Base-by-base conservation (phyloP, 1,140 invertebrate genomes). In the Drosophila arizonae region DNA sequence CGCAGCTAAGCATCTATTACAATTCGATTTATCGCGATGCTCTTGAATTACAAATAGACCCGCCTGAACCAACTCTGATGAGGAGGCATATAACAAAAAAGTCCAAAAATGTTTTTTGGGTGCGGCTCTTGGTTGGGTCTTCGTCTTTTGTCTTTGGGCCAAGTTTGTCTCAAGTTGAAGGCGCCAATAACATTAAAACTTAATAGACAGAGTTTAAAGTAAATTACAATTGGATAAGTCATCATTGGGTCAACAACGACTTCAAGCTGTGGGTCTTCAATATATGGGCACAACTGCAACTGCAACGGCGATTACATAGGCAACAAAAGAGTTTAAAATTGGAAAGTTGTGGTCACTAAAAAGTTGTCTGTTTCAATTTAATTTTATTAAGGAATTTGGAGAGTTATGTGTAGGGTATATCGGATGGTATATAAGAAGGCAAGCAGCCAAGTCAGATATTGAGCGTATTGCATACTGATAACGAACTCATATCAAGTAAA, bases 101-200 rank as follows among this genome's bases (percentile, higher is more conserved):
- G 30, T 21, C 36, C 2, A 58, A 72, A 80, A 57, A 71, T 39
- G 33, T 61, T 33, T 33, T 77, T 69, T 61, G 64, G 70, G 65
- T 62, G 66, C 51, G 56, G 30, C 51, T 33, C 46, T 41, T 67
- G 5, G 60, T 41, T 60, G 65, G 17, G n/a, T 8, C 6, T 52
- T 33, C n/a, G 54, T 36, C 45, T 48, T 30, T 41, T 36, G 24
- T 48, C 28, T 50, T 61, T 61, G 24, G 24, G 56, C 8, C 26
- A 43, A 55, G 21, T 57, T 52, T 36, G 46, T 64, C 65, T 81
- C 81, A 85, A 85, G 81, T 85, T 85, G 69, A 85, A 85, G 81
- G 81, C 81, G 81, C 69, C 84, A 77, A 85, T 85, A 86, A 81
- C 72, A 74, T 81, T 80, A 79, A 77, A 52, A 24, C 41, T 69